Conservation (phyloP, 2,797 vertebrate species). For the Esox lucius region DNA sequence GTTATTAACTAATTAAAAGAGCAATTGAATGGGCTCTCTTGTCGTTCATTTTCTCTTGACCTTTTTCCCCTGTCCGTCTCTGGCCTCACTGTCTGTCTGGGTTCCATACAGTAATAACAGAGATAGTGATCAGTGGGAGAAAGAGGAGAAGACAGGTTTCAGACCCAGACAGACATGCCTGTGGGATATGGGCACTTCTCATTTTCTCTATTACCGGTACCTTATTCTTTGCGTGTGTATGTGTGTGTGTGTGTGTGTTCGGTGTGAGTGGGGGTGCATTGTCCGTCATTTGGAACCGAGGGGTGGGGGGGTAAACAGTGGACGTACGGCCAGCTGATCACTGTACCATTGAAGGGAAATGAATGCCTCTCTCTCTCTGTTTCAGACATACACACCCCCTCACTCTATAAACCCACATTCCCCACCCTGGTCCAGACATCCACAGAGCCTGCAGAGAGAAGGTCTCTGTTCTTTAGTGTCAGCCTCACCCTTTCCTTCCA, state of each 20-base stretch:
- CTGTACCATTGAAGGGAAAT: neutral
- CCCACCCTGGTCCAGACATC: too few relatives aligned
- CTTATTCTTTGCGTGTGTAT: neutral
- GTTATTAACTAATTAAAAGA: too few relatives aligned
- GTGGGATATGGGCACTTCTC: neutral
- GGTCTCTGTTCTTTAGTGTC: neutral
- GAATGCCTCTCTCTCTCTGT: neutral
- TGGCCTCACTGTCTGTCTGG: slow-evolving; percentile 13
- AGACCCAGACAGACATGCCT: neutral
- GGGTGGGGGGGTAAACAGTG: neutral
- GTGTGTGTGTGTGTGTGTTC: neutral
- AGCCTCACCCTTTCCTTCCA: neutral
- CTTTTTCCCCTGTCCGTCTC: neutral
- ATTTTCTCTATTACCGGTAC: neutral
- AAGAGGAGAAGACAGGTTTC: slow-evolving; percentile 16
- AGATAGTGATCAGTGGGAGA: slow-evolving; percentile 41
- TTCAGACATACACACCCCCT: neutral
- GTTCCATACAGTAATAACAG: slow-evolving; percentile 24
- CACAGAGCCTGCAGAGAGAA: slow-evolving; percentile 3
- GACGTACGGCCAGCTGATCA: neutral
- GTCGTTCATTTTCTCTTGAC: neutral
- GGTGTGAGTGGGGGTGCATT: neutral
- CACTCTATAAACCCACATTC: too few relatives aligned
- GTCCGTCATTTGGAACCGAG: neutral
- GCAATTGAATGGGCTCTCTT: neutral